A percentile compares a stretch with the other conserved stretches of the same genome.
These are phyloP conservation scores for Pseudomyrmex dendroicus DNA, from an alignment of 1,140 invertebrate genomes.

Conservation along the genomic window DNA sequence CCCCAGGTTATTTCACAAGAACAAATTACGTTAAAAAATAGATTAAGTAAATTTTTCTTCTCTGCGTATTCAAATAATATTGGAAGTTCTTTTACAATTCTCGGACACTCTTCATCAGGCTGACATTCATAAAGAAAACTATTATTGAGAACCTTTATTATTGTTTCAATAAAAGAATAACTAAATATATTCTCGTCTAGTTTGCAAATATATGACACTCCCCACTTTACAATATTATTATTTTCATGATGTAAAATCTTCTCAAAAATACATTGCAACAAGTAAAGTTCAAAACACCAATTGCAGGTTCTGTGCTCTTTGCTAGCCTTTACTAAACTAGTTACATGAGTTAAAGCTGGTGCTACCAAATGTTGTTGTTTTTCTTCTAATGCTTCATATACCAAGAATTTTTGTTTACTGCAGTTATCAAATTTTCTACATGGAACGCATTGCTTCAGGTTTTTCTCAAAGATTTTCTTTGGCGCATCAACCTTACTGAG, in stretches of 20 bases:
- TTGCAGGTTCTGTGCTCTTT: constrained; percentile 64
- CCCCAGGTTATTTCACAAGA: constrained; percentile 72
- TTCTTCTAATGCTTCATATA: constrained; percentile 87
- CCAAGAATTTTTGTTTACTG: constrained; percentile 81
- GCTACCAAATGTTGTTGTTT: constrained; percentile 87
- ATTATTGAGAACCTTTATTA: constrained; percentile 75
- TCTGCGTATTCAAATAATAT: constrained; percentile 63
- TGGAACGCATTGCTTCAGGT: constrained; percentile 14
- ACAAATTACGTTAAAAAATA: constrained; percentile 65
- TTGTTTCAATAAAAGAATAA: constrained; percentile 69
- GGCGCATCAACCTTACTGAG: constrained; percentile 41
- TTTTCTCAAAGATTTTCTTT: constrained; percentile 2
- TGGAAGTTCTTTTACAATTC: constrained; percentile 70
- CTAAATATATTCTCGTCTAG: constrained; percentile 63
- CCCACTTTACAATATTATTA: constrained; percentile 82
- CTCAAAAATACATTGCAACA: constrained; percentile 82
- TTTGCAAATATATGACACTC: constrained; percentile 76
- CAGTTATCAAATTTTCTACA: constrained; percentile 18
- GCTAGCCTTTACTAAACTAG: constrained; percentile 74
- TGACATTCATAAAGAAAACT: constrained; percentile 76
- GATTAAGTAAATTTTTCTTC: constrained; percentile 53
- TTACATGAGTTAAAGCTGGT: constrained; percentile 83
- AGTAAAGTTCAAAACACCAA: constrained; percentile 70
- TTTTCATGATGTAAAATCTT: constrained; percentile 84
- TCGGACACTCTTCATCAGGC: constrained; percentile 54